These are phyloP conservation scores for Phrynocephalus guinanensis DNA, from an alignment of 2,797 vertebrate species.

Conservation along the genomic window DNA sequence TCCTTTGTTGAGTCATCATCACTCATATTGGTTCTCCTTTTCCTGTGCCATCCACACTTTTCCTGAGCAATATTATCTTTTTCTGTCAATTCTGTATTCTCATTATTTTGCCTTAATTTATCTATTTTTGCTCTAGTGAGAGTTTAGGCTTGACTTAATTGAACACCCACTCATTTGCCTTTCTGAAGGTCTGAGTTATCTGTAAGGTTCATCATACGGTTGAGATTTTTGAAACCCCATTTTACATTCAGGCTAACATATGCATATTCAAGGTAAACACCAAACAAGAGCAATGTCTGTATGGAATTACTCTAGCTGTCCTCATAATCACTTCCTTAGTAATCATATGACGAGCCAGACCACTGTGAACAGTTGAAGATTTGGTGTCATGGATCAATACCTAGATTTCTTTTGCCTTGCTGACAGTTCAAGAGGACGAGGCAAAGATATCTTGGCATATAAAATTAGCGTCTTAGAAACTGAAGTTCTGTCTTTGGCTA, in stretches of 20 bases:
- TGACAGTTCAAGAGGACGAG: neutral
- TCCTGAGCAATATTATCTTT: too few relatives aligned
- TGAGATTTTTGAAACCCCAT: neutral
- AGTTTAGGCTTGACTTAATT: too few relatives aligned
- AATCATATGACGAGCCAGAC: slow-evolving; percentile 12
- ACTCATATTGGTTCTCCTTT: too few relatives aligned
- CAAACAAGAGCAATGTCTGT: neutral
- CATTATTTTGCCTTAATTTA: too few relatives aligned
- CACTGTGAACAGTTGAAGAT: slow-evolving; percentile 9
- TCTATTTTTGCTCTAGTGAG: too few relatives aligned
- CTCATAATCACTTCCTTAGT: slow-evolving; percentile 4
- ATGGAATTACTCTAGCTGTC: neutral
- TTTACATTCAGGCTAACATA: neutral
- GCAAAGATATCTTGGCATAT: neutral
- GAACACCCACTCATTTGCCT: too few relatives aligned
- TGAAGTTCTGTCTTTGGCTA: neutral
- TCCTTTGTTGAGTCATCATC: too few relatives aligned
- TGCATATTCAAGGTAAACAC: neutral
- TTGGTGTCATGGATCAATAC: neutral
- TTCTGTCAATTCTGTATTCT: too few relatives aligned
- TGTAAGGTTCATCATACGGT: too few relatives aligned
- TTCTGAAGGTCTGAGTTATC: too few relatives aligned
- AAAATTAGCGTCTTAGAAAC: neutral
- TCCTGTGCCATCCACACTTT: too few relatives aligned
- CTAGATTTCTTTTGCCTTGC: neutral